These are phyloP conservation scores for Heliconius nattereri DNA, from an alignment of 1,140 invertebrate genomes.

Conservation along the genomic window DNA sequence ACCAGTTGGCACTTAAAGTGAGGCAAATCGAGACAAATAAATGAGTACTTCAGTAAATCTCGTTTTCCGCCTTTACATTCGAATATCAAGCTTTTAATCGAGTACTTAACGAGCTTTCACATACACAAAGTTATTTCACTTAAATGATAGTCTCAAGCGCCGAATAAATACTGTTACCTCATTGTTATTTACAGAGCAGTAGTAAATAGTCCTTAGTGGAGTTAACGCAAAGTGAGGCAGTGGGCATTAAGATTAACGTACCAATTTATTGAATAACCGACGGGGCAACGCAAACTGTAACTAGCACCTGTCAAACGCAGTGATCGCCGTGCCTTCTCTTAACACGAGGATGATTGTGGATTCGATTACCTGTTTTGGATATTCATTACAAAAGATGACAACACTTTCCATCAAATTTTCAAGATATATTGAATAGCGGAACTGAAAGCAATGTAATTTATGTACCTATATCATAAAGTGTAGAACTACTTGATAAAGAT, in stretches of 20 bases:
- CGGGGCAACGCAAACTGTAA: background rate
- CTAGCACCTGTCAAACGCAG: constrained; percentile 7
- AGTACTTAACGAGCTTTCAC: background rate
- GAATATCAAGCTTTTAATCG: constrained; percentile 12
- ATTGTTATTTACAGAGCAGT: constrained; percentile 17
- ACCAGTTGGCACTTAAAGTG: constrained; percentile 3
- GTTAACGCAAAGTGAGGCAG: constrained; percentile 27
- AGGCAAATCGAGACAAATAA: constrained; percentile 5
- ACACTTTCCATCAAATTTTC: background rate
- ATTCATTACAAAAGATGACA: background rate
- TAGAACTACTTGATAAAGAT: too few species aligned
- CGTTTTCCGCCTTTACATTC: background rate
- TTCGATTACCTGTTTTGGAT: background rate
- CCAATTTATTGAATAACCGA: constrained; percentile 13
- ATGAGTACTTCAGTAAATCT: constrained; percentile 8
- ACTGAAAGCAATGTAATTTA: too few species aligned
- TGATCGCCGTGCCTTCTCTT: background rate
- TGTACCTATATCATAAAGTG: too few species aligned
- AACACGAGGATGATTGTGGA: background rate
- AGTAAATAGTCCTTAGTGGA: constrained; percentile 30
- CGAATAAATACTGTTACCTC: constrained; percentile 13
- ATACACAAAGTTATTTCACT: constrained; percentile 9
- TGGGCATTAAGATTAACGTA: constrained; percentile 29
- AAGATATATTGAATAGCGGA: too few species aligned
- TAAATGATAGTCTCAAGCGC: constrained; percentile 6